Evolutionary conservation across 1,140 invertebrate genomes (phyloP), one percentile per base, ranked within the genome.

Genomic region (Drosophila nigromelanica): DNA sequence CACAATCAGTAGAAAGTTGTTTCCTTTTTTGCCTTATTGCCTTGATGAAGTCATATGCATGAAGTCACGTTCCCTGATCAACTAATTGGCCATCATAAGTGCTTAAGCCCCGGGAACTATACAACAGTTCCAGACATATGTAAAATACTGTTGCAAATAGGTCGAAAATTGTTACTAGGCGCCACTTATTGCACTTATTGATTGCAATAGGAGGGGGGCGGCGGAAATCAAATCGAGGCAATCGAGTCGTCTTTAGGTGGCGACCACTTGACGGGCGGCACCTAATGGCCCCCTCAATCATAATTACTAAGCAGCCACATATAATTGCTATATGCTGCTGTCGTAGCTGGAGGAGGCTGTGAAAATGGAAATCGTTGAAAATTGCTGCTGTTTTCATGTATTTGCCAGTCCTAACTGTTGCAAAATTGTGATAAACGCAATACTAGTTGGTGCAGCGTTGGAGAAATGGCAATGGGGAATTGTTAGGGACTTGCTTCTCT

Each of bases 101-200:
- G 5, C n/a, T 30, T n/a, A 27, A 27, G 27, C 27, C 27, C 27
- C 27, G 27, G 10, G 12, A 5, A 12, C n/a, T n/a, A n/a, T n/a
- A n/a, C 10, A 12, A 68, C 35, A 18, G 30, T 51, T 18, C 12
- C 39, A 30, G 27, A 27, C 27, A 27, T 6, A 27, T 27, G 27
- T 27, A 27, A 6, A 27, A 27, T 27, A 11, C 2, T 43, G 50
- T 45, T 51, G 58, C 67, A 62, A 69, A 40, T 69, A 47, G 55
- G 40, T 54, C 40, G 21, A 30, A 52, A 62, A 63, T 35, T 42
- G 60, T 35, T 45, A 27, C 33, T 8, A 33, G 37, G 56, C 66
- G 48, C 62, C 62, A 37, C 40, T 37, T 24, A 66, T 18, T 51
- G 33, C 37, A 35, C 4, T 15, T 11, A 39, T 55, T 12, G 6